Base-by-base conservation (phyloP, 2,888 invertebrate species). In the Cylloceria caligata region DNA sequence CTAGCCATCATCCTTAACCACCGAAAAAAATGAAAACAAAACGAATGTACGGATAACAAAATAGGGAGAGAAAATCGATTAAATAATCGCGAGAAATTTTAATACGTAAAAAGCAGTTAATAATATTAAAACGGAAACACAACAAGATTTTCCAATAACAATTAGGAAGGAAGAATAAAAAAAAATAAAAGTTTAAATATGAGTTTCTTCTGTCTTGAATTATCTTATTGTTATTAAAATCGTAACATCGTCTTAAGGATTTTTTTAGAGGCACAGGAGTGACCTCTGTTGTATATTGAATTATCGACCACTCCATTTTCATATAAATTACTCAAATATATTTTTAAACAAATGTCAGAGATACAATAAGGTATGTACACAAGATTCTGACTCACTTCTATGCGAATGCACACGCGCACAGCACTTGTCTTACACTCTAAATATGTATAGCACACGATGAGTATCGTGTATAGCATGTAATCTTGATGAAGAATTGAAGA, bases 241-340 rank as follows among this genome's bases (percentile, higher is more conserved):
- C n/a, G n/a, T n/a, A n/a, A n/a, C n/a, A n/a, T n/a, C n/a, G n/a
- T n/a, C n/a, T n/a, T n/a, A n/a, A n/a, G n/a, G n/a, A n/a, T n/a
- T n/a, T n/a, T n/a, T n/a, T n/a, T n/a, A n/a, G 30, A 3, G 30
- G 30, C 30, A 30, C 30, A 30, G 3, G 30, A 30, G 3, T 30
- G 30, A 30, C 5, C 5, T 4, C 5, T 30, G 30, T 30, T 30
- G 3, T 30, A 4, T 30, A 4, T 30, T 30, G 30, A 9, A n/a
- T 0, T 3, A 27, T 7, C 9, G 45, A 27, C 30, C 16, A n/a
- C n/a, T n/a, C n/a, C n/a, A n/a, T 21, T 79, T 88, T 80, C 85
- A 87, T 92, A 92, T 91, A 92, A 92, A 92, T 92, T 91, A 92
- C 88, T 91, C 89, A 91, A 91, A 91, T 92, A 91, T 92, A 92